Evolutionary conservation across 2,113 vertebrate genomes (phyloP), one percentile per base, ranked within the genome.

Genomic region (Colistium nudipinnis): DNA sequence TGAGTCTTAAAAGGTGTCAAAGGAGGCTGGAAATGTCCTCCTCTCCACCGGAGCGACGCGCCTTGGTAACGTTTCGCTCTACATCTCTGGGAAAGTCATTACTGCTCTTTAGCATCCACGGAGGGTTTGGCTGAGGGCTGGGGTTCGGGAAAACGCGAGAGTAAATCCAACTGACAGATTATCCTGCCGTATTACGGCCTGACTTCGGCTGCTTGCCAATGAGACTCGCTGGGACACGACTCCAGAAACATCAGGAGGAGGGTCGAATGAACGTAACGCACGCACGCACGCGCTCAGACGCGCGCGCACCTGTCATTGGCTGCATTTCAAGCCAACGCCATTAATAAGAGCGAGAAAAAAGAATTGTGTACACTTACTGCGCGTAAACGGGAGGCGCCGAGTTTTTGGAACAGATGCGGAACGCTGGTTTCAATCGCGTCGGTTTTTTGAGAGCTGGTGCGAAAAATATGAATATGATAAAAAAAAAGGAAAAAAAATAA

Each of bases 31-130:
- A 65, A 75, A 81, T 62, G 63, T 78, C 75, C 67, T 78, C 44
- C 31, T 17, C 45, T 70, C 20, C 45, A 79, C 74, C 53, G 74
- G 49, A 72, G 66, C 10, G 8, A 71, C 28, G 60, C 61, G 56
- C 64, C 43, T 59, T 68, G 61, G 54, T 70, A 78, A 64, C 33
- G 52, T 79, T 83, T 76, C 69, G 66, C 67, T 82, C 76, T 62
- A 68, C 52, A 76, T 78, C 64, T 87, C 88, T 89, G 88, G 70
- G 51, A 70, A 87, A 89, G 72, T 63, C 59, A 84, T 90, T 71
- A 52, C 41, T 28, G 36, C 80, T 80, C 72, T 70, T 6, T 3
- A 57, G 83, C 51, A 24, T 80, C 27, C 24, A 24, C 64, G 67
- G 76, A 73, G 84, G 80, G 22, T 78, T 55, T 60, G 38, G 67